Conservation (phyloP, 1,140 invertebrate genomes). For the Popillia japonica region DNA sequence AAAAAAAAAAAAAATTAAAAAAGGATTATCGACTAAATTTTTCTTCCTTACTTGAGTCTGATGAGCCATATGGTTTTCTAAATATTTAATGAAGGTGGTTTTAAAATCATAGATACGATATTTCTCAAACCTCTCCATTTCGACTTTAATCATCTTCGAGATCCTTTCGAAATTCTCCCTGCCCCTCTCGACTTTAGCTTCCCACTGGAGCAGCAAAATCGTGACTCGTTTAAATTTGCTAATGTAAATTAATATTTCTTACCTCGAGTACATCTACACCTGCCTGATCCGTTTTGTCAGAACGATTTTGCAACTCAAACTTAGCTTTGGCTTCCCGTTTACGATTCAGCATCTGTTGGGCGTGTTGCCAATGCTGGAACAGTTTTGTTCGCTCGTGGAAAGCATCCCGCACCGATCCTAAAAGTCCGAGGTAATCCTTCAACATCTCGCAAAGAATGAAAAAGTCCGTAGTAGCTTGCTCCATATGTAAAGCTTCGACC, state of each 20-base stretch:
- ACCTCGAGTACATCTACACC: conserved; percentile 92
- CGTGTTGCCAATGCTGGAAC: conserved; percentile 98
- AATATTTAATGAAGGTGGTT: conserved; percentile 85
- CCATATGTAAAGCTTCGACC: conserved; percentile 85
- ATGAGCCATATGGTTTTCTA: conserved; percentile 93
- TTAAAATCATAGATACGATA: conserved; percentile 92
- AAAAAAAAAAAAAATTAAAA: background rate
- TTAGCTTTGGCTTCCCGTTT: conserved; percentile 94
- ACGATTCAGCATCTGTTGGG: conserved; percentile 92
- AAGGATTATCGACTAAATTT: background rate
- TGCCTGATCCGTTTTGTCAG: conserved; percentile 89
- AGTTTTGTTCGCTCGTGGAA: conserved; percentile 98
- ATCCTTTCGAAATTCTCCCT: conserved; percentile 98
- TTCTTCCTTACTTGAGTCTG: conserved; percentile 84
- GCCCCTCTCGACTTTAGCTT: conserved; percentile 93
- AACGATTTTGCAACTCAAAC: conserved; percentile 81
- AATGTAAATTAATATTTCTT: conserved; percentile 44
- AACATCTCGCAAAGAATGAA: conserved; percentile 92
- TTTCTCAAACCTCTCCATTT: conserved; percentile 92
- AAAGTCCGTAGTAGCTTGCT: conserved; percentile 96
- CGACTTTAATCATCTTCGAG: conserved; percentile 94
- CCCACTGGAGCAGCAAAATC: conserved; percentile 72
- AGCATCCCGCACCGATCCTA: conserved; percentile 95
- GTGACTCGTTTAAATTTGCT: too few relatives aligned
- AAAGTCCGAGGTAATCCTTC: conserved; percentile 94